Evolutionary conservation across 2,888 invertebrate genomes (phyloP).

Genomic region (Eumerus sabulonum): DNA sequence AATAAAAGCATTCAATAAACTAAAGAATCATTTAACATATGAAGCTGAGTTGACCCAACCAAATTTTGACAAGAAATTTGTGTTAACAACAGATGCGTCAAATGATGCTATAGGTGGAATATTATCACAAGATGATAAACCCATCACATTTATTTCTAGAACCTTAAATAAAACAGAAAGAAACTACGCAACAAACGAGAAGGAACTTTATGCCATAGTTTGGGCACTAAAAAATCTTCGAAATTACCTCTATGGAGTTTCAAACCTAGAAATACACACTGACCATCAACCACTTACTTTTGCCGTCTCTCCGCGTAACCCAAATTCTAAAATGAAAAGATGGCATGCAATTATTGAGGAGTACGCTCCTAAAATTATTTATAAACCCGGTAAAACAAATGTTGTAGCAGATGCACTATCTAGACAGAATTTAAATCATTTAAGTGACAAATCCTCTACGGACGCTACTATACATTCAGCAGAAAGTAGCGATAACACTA

Average conservation of each 20-base stretch:
- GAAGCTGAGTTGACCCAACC: conserved; percentile 14
- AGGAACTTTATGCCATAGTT: not conserved
- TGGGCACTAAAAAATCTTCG: conserved; percentile 5
- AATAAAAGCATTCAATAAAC: not conserved
- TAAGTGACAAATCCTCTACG: not conserved
- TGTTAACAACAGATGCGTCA: conserved; percentile 20
- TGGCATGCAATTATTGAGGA: conserved; percentile 4
- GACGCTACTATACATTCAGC: not conserved
- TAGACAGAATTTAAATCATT: not conserved
- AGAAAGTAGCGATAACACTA: too few species aligned
- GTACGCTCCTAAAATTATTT: not conserved
- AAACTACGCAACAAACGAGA: conserved; percentile 8
- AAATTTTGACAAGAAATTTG: conserved; percentile 16
- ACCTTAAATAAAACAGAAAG: not conserved
- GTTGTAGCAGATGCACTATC: not conserved
- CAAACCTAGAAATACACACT: not conserved
- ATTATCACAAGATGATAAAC: conserved; percentile 7
- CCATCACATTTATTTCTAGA: conserved; percentile 3
- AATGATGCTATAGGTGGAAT: conserved; percentile 5
- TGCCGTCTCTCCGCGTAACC: not conserved
- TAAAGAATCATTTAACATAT: not conserved
- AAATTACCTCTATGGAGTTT: not conserved
- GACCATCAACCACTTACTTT: conserved; percentile 11
- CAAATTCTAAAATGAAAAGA: conserved; percentile 4
- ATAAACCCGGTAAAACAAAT: not conserved